Evolutionary conservation across 2,888 invertebrate genomes (phyloP).

Genomic region (Ophioninae sp.): DNA sequence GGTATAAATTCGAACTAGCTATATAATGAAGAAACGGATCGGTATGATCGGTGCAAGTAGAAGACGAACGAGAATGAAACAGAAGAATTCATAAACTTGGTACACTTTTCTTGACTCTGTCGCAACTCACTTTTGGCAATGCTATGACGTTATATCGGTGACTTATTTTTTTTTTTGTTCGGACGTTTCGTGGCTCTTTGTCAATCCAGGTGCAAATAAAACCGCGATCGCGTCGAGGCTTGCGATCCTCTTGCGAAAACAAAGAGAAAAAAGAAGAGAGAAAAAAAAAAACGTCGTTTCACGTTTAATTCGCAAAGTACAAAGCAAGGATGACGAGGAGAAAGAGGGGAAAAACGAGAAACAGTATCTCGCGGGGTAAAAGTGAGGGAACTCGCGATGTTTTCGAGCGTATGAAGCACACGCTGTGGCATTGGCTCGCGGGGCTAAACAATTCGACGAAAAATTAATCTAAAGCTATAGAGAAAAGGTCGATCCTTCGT

Average conservation of each 20-base stretch:
- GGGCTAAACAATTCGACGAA: constrained; percentile 30
- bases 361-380: constrained; percentile 6
- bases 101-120: constrained; percentile 34
- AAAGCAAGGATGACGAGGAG: background rate
- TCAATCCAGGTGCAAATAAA: constrained; percentile 39
- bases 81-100: background rate
- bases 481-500: constrained; percentile 25
- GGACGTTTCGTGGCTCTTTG: constrained; percentile 33
- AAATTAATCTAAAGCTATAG: background rate
- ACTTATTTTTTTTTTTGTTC: constrained; percentile 24
- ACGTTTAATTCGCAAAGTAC: constrained; percentile 36
- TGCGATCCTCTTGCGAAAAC: constrained; percentile 3
- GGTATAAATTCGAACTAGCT: background rate
- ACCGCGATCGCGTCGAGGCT: constrained; percentile 19
- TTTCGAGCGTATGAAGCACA: constrained; percentile 19
- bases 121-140: constrained; percentile 40
- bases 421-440: constrained; percentile 18
- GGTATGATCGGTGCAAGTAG: background rate
- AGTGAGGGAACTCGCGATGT: constrained; percentile 31
- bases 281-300: constrained; percentile 37
- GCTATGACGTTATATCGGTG: constrained; percentile 40
- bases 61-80: background rate
- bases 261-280: constrained; percentile 49
- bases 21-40: background rate
- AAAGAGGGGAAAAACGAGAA: background rate